Base-by-base conservation (phyloP, 1,140 invertebrate genomes). In the Pteromalus puparum region DNA sequence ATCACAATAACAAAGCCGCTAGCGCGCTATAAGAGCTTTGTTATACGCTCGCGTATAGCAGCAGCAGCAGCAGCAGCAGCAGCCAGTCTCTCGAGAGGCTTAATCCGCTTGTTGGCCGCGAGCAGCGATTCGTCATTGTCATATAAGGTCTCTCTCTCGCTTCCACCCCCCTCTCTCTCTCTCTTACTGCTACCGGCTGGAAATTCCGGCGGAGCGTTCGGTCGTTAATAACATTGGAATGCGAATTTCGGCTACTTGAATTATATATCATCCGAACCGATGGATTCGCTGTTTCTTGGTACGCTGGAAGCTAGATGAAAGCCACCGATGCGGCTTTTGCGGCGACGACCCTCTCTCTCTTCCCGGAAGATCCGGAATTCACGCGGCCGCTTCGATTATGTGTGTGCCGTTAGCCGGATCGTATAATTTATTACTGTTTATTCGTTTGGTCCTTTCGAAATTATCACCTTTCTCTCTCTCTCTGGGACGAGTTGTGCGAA, bases 181-280 rank as follows among this genome's bases (percentile, higher is more conserved):
- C n/a, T n/a, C n/a, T 7, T n/a, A 48, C 30, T 34, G 30, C 30
- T 34, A 34, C 30, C 65, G 18, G 26, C 18, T 34, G 26, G 80
- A 81, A 83, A 78, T 83, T 83, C 82, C 74, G 9, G 7, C 30
- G 75, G 38, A 75, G 30, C 75, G 42, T 48, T 68, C 30, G 75
- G 21, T 83, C 74, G 75, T 83, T 83, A 77, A 77, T 77, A 83
- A 83, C 65, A 83, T 77, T 30, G 74, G 82, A 78, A 83, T 78
- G 74, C 82, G 75, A 83, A 83, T 77, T 83, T 61, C 38, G 65
- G 82, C 48, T 70, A 38, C 75, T 76, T 24, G 82, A 77, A 83
- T 83, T 83, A 83, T 83, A 83, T 70, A 83, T 77, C 82, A 83
- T 70, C 65, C 75, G 38, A 77, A 21, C 38, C 75, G 68, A 48